Percentiles rank a stretch among this genome's conserved stretches.
Evolutionary conservation across 2,113 vertebrate genomes (phyloP).

Genomic region (Lutjanus erythropterus): DNA sequence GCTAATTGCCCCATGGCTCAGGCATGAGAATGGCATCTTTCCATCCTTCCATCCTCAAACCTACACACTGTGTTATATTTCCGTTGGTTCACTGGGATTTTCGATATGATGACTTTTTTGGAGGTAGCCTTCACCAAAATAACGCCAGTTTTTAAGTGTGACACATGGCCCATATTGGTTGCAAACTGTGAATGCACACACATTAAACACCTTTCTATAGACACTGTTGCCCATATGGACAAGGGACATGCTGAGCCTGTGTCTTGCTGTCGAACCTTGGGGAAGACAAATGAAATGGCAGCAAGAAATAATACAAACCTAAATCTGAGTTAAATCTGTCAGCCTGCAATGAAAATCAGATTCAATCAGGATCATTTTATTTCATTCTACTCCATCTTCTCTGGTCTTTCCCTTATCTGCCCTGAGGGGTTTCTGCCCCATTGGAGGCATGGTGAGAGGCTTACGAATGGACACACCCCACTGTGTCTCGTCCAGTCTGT

Average conservation of each 20-base stretch:
- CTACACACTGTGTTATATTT: too few relatives aligned
- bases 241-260: too few relatives aligned
- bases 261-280: background rate
- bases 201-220: background rate
- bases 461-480: conserved; percentile 37
- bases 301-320: background rate
- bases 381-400: background rate
- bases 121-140: too few relatives aligned
- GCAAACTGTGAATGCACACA: background rate
- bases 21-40: background rate
- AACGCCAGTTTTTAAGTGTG: too few relatives aligned
- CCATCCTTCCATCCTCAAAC: too few relatives aligned
- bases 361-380: background rate
- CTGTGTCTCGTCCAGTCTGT: background rate
- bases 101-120: too few relatives aligned
- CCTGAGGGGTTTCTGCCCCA: conserved; percentile 30
- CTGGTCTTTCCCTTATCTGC: conserved; percentile 10
- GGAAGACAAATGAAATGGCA: background rate
- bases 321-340: background rate
- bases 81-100: too few relatives aligned
- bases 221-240: background rate
- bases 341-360: background rate
- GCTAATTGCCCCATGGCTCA: too few relatives aligned
- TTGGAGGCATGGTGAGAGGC: conserved; percentile 16
- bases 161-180: background rate